Conservation (phyloP, 2,888 invertebrate species). For the Pristionchus maxplancki region DNA sequence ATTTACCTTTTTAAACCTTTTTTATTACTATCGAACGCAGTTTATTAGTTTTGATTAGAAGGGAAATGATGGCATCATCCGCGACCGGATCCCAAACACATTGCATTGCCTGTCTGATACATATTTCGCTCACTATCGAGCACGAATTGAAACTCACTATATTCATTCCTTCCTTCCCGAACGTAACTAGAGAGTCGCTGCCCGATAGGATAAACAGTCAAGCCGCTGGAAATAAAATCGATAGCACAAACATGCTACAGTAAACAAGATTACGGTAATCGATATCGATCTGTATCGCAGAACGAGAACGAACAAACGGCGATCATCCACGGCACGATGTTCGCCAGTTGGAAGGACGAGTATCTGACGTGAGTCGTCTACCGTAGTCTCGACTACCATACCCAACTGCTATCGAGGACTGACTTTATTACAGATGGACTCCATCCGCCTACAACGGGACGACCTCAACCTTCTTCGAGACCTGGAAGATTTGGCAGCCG, state of each 20-base stretch:
- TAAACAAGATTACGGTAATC: not conserved
- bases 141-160: not conserved
- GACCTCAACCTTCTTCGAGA: constrained; percentile 59
- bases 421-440: constrained; percentile 55
- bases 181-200: not conserved
- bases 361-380: constrained; percentile 69
- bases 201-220: not conserved
- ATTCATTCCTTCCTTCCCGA: not conserved
- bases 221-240: not conserved
- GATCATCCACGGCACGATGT: constrained; percentile 72
- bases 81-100: too few species aligned
- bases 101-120: too few species aligned
- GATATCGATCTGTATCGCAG: too few species aligned
- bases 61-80: too few species aligned
- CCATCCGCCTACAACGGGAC: constrained; percentile 64
- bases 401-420: not conserved
- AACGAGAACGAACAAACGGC: constrained; percentile 76
- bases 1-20: too few species aligned
- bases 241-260: not conserved
- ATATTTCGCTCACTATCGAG: not conserved
- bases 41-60: too few species aligned
- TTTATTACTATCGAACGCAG: too few species aligned
- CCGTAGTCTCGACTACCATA: not conserved
- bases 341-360: constrained; percentile 74
- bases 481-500: constrained; percentile 75